Base-by-base conservation (phyloP, 2,888 invertebrate genomes). In the Argyresthia albistria region DNA sequence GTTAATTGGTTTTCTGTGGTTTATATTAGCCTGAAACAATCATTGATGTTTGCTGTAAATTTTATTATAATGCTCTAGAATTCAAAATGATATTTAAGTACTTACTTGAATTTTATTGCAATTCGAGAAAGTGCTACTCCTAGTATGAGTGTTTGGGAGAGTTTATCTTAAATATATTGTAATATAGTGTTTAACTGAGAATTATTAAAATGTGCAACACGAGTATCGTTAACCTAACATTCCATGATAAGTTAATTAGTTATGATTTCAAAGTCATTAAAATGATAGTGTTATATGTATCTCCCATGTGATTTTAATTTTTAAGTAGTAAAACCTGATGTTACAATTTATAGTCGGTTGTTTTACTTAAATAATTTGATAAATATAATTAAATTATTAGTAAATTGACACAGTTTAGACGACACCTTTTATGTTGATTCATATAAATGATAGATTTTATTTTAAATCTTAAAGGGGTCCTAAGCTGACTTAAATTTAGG, bases 191-290 rank as follows among this genome's bases (percentile, higher is more conserved):
- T 55, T 61, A 63, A 56, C 54, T 56, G 60, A 67, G 64, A 72
- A 63, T 75, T 75, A 71, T 74, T 73, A 69, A 64, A 73, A 70
- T 65, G 67, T 70, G 61, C 62, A 70, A 73, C 71, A 71, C 69
- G 66, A 65, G 60, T 56, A 55, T 51, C 57, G 57, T 65, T 65
- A 67, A 65, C 56, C 65, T 60, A 59, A 76, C 80, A 80, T 80
- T 80, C 80, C 80, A 77, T n/a, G n/a, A n/a, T n/a, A 69, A 64
- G 55, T 61, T 53, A 59, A 65, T 58, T 60, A 62, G 60, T 61
- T 61, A 57, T 57, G 36, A 51, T 53, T 56, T 55, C 7, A 52
- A 11, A n/a, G 55, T 55, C 52, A 55, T 55, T 55, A 53, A 45
- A 50, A 25, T 8, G 35, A 11, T 15, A 16, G 8, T 2, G 14